phyloP scores from a whole-genome alignment of 2,888 invertebrate genomes.

The Epirrhoe tristata region DNA sequence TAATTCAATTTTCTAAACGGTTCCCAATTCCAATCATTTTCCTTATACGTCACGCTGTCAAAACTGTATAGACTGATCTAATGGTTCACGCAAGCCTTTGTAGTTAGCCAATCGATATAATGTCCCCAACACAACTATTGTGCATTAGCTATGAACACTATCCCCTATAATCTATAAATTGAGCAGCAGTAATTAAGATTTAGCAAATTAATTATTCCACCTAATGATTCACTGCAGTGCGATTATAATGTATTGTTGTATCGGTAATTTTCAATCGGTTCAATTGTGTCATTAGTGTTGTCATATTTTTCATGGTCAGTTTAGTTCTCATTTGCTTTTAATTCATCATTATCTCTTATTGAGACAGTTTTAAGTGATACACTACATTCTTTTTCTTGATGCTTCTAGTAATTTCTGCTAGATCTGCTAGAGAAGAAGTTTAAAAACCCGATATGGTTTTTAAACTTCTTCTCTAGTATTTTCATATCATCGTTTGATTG shows the following conservation, averaged over 20 bases:
- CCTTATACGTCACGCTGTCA: not conserved
- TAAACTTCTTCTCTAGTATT: no score
- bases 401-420: no score
- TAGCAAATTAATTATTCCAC: constrained; percentile 23
- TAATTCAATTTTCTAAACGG: not conserved
- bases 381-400: no score
- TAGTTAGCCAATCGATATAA: constrained; percentile 16
- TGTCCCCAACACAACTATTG: constrained; percentile 6
- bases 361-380: no score
- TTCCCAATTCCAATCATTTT: not conserved
- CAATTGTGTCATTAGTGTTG: not conserved
- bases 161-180: constrained; percentile 10
- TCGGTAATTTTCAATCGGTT: constrained; percentile 1
- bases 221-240: constrained; percentile 1
- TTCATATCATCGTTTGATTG: no score
- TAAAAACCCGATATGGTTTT: no score
- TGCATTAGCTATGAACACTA: constrained; percentile 18
- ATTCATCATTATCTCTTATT: not conserved
- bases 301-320: not conserved
- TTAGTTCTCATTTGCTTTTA: not conserved
- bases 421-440: no score
- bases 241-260: constrained; percentile 8
- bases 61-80: not conserved
- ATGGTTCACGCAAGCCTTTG: not conserved
- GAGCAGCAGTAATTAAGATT: constrained; percentile 20